Evolutionary conservation across 2,888 invertebrate species (phyloP), one percentile per base, ranked within the genome.

Genomic region (Tachina fera): DNA sequence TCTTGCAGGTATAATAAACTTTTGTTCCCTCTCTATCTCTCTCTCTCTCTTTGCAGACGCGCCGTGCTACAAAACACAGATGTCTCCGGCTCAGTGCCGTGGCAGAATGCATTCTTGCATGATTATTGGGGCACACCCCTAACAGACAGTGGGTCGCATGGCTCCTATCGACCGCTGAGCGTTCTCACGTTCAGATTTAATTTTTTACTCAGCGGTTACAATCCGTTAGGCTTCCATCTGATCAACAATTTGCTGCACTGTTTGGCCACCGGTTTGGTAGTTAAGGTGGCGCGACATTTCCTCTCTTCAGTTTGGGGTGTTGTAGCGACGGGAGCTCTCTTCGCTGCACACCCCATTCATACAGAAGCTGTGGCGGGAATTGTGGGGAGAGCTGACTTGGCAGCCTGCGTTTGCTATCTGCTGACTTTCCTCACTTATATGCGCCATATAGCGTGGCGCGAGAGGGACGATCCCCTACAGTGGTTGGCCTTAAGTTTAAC

Each of bases 41-140:
- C 22, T 22, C 87, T 88, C 90, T 88, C 89, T 89, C 95, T 39
- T 95, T 95, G 19, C 96, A 99, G 99, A 92, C 97, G 98, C 90
- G 99, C 99, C 88, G 98, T 99, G 91, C 94, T 98, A 92, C 97
- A 96, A 91, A 99, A 99, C 93, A 97, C 97, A 87, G 99, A 99
- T 93, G 95, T 99, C 90, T 95, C 96, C 90, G 96, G 97, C 86
- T 96, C 95, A 89, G 96, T 97, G 86, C 96, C 98, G 83, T 95
- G 98, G 95, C 94, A 94, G 89, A 95, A 96, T 88, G 94, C 98
- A 89, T 95, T 98, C 91, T 95, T 95, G 92, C 96, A 99, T 94
- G 99, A 99, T 94, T 99, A 98, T 94, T 99, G 99, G 99, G 99
- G 99, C 70, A 99, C 98, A 58, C 97, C 98, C 83, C 94, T 99